phyloP scores from a whole-genome alignment of 2,797 vertebrate species.

The Anas capensis region DNA sequence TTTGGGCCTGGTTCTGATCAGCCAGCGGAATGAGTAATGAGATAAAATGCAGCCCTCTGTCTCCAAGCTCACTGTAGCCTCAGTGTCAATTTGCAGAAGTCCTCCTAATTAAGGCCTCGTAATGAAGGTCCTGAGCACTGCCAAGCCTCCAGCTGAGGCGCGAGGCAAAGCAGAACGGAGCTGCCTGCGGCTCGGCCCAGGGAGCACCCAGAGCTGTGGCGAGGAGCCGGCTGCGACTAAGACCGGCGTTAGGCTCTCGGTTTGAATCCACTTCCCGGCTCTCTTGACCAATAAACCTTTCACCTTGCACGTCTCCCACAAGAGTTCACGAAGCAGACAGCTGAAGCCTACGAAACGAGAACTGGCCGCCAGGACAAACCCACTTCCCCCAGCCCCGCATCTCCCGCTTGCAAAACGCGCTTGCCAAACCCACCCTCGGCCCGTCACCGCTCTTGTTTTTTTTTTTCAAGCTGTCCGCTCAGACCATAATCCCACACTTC shows the following conservation, averaged over 20 bases:
- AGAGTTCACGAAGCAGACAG: not conserved
- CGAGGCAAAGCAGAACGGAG: not conserved
- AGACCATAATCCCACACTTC: not conserved
- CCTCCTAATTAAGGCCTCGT: not conserved
- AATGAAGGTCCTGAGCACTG: not conserved
- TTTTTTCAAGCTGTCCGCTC: not conserved
- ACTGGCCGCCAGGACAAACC: not conserved
- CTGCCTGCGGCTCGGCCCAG: not conserved
- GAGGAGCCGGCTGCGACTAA: not conserved
- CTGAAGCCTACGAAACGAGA: not conserved
- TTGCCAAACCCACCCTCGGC: not conserved
- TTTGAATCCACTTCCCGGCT: not conserved
- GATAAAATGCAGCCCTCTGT: not conserved
- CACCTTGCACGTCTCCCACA: not conserved
- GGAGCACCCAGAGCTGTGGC: not conserved
- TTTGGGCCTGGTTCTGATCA: not conserved
- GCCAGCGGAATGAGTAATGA: not conserved
- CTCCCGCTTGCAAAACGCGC: not conserved
- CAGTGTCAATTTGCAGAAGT: not conserved
- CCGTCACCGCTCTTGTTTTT: not conserved
- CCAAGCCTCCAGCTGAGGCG: not conserved
- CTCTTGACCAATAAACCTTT: not conserved
- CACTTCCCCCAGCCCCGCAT: not conserved
- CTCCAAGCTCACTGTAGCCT: not conserved
- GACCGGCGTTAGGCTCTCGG: not conserved